Base-by-base conservation (phyloP, 64 coral and sea anemone species). In the Dendronephthya gigantea region DNA sequence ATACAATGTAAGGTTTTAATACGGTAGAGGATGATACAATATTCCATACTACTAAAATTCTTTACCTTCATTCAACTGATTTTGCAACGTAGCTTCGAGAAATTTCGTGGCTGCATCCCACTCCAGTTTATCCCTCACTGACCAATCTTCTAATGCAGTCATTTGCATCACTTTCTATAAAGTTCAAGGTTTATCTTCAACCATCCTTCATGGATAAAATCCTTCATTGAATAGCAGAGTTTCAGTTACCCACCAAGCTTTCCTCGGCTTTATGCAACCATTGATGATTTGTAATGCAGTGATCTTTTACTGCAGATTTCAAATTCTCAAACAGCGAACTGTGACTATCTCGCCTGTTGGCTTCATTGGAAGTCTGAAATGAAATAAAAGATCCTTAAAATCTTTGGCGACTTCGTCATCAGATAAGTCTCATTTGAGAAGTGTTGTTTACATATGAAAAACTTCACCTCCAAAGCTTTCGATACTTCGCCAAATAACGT, bases 131-230 rank as follows among this genome's bases (percentile, higher is more conserved):
- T 97, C 94, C 19, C 83, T 84, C 5, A 97, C 91, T 22, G 94
- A 97, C 94, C 94, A 97, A 84, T 97, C 94, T 68, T 97, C 94
- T 1, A 97, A 85, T 25, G 94, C 94, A 68, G 94, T 97, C 30
- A 93, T 89, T 48, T 97, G 94, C 45, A 97, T 97, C 9, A 97
- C 94, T 38, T 92, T 81, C 94, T 97, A n/a, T 35, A 15, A 81
- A 87, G 45, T 48, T 39, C 16, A 48, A 13, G n/a, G 70, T 45
- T 45, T 45, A 11, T 45, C 4, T 45, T 45, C 4, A 6, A 45
- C 41, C 4, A 45, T n/a, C n/a, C n/a, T n/a, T n/a, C n/a, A n/a
- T n/a, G n/a, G n/a, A n/a, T n/a, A n/a, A n/a, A n/a, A n/a, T n/a
- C n/a, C n/a, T n/a, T n/a, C n/a, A n/a, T n/a, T n/a, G n/a, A n/a